Conservation (phyloP, 2,797 vertebrate species). For the Chaetophractus vellerosus region DNA sequence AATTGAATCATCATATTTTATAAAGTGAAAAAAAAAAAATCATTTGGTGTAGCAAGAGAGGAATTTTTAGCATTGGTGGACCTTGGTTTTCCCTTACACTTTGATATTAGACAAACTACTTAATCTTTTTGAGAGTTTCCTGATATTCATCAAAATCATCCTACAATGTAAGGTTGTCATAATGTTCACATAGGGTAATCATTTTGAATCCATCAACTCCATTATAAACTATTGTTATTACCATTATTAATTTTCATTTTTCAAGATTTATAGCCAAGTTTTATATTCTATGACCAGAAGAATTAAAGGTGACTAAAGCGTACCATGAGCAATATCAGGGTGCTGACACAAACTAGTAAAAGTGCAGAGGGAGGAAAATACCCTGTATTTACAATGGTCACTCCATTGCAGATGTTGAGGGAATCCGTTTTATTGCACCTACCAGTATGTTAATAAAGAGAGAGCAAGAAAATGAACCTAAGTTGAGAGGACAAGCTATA, state of each 20-base stretch:
- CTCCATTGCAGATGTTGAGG: background rate
- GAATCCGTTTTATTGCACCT: background rate
- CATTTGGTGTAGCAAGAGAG: background rate
- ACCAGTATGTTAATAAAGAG: background rate
- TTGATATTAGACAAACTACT: background rate
- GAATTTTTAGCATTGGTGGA: background rate
- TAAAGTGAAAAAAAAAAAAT: background rate
- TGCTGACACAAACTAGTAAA: background rate
- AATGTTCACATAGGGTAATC: background rate
- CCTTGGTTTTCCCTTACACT: background rate
- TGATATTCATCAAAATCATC: background rate
- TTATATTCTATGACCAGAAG: background rate
- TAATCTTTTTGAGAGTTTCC: background rate
- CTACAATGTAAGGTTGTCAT: background rate
- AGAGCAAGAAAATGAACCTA: background rate
- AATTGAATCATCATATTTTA: background rate
- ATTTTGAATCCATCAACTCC: background rate
- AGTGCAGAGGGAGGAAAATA: background rate
- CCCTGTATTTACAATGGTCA: background rate
- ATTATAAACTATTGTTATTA: background rate
- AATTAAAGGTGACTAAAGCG: background rate
- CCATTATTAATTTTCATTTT: background rate
- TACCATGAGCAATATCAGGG: background rate
- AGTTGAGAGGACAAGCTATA: background rate
- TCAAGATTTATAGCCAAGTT: background rate